A percentile compares a stretch with the other conserved stretches of the same genome.
Conservation (phyloP, 2,113 vertebrate genomes). For the Lethenteron reissneri region DNA sequence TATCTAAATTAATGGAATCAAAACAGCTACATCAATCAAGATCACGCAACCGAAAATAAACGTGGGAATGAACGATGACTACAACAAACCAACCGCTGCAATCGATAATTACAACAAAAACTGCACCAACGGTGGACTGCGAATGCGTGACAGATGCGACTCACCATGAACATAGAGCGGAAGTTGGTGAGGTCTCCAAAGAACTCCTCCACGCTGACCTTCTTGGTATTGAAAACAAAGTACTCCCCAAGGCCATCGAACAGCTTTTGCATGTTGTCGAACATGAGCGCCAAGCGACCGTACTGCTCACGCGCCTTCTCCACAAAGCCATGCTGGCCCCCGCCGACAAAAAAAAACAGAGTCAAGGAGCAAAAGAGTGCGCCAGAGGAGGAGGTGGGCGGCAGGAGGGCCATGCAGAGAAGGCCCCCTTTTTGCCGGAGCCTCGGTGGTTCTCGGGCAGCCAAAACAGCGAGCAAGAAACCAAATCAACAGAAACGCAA, state of each 20-base stretch:
- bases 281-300: constrained; percentile 45
- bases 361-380: background rate
- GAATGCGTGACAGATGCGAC: constrained; percentile 13
- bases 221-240: constrained; percentile 67
- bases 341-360: constrained; percentile 18
- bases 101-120: background rate
- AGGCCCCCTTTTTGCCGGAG: background rate
- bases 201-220: constrained; percentile 70
- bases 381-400: background rate
- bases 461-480: too few species aligned
- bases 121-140: background rate
- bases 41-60: too few species aligned
- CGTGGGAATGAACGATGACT: too few species aligned
- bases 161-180: constrained; percentile 59
- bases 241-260: constrained; percentile 52
- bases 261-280: constrained; percentile 52
- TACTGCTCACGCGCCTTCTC: constrained; percentile 47
- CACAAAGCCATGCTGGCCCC: constrained; percentile 45
- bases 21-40: too few species aligned
- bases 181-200: constrained; percentile 83
- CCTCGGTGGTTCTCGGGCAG: too few species aligned
- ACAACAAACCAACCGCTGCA: too few species aligned
- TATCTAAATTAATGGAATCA: too few species aligned
- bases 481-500: too few species aligned
- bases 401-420: background rate